Evolutionary conservation across 2,888 invertebrate genomes (phyloP), one percentile per base, ranked within the genome.

Genomic region (Erpobdella octoculata): DNA sequence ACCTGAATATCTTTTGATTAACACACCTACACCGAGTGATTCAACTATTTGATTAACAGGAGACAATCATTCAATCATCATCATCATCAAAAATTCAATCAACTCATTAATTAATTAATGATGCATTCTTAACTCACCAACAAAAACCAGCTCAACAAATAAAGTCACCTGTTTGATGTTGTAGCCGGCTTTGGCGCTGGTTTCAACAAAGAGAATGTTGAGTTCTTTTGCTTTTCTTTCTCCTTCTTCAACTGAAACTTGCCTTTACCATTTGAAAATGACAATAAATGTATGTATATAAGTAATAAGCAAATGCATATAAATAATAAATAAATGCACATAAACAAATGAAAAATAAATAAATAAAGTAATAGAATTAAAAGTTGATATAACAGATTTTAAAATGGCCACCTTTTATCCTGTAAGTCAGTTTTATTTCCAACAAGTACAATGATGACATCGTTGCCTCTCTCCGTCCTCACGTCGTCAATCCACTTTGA

Each of bases 401-500:
- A 5, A 6, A 0, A 28, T 35, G 6, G 12, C 59, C 73, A 95
- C 85, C 96, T 88, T 86, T 97, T 97, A 86, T 97, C 97, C 75
- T 95, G 93, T 81, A 98, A 88, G 87, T 98, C 98, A 78, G 97
- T 97, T 88, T 98, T 98, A 87, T 98, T 98, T 81, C 97, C 97
- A 77, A 98, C 83, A 61, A 98, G 87, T 96, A 98, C 97, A 79
- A 98, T 98, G 83, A 98, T 97, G 78, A 98, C 97, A 87, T 98
- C 97, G 82, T 92, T 93, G 76, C 97, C 97, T 80, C 97, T 88
- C 85, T 98, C 97, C 79, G 96, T 97, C 85, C 97, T 89, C 71
- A 98, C 98, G 86, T 98, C 97, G 84, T 98, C 97, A 82, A 98
- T 97, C 98, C 98, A 98, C 85, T 97, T 97, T 72, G 96, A 96